Conservation (phyloP, 2,113 vertebrate species). For the Naja naja region DNA sequence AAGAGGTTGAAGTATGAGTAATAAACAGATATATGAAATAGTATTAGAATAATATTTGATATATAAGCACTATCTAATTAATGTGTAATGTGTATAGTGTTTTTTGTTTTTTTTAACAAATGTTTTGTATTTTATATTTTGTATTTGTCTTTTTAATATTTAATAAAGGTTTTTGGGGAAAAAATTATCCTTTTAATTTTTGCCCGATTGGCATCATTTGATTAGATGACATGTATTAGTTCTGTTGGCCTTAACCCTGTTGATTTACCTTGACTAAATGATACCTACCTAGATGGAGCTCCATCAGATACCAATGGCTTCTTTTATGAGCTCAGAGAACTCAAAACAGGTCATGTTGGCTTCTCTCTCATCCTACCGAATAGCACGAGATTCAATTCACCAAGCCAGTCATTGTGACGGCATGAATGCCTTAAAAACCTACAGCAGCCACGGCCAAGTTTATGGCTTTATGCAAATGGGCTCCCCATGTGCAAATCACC, state of each 20-base stretch:
- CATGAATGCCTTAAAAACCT: constrained; percentile 23
- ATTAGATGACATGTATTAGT: not conserved
- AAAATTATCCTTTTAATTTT: not conserved
- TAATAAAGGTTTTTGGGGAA: too few species aligned
- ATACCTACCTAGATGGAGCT: not conserved
- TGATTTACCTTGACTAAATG: not conserved
- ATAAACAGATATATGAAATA: too few species aligned
- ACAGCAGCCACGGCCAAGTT: constrained; percentile 28
- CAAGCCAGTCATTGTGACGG: not conserved
- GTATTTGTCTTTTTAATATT: too few species aligned
- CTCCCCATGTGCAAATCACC: constrained; percentile 49
- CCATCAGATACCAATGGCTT: not conserved
- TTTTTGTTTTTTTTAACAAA: too few species aligned
- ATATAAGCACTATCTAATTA: too few species aligned
- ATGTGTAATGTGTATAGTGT: too few species aligned
- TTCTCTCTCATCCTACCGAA: not conserved
- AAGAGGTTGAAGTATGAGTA: too few species aligned
- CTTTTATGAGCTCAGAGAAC: not conserved
- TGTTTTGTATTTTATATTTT: too few species aligned
- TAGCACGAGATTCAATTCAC: constrained; percentile 17
- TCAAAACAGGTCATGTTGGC: not conserved
- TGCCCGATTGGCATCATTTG: not conserved
- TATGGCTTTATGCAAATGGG: constrained; percentile 45
- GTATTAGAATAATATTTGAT: too few species aligned
- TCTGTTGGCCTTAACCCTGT: not conserved